Evolutionary conservation across 23 tunicate genomes (phyloP).

Genomic region (Ciona savignyi): DNA sequence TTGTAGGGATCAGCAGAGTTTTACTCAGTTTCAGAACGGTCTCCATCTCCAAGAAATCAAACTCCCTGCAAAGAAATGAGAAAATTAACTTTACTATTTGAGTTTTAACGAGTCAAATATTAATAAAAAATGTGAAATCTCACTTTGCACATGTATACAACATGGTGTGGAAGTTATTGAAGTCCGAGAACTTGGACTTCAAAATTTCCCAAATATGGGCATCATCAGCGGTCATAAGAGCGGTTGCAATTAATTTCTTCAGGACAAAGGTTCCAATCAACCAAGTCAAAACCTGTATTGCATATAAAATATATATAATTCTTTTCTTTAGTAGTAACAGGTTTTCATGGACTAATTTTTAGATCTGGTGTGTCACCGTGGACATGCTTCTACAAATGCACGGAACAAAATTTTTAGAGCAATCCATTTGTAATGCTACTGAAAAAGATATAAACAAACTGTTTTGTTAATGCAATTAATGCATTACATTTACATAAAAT

Average conservation of each 20-base stretch:
- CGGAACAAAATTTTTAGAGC: too few species aligned
- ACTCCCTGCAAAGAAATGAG: slow-evolving; percentile 50
- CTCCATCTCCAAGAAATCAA: slow-evolving; percentile 87
- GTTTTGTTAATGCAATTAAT: too few species aligned
- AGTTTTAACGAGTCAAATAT: too few species aligned
- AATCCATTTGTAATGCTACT: too few species aligned
- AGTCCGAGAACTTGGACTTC: slow-evolving; percentile 84
- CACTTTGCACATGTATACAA: slow-evolving; percentile 99
- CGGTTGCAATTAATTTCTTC: slow-evolving; percentile 67
- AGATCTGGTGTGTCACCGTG: too few species aligned
- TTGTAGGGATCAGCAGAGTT: slow-evolving; percentile 72
- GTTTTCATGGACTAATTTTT: too few species aligned
- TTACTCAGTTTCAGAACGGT: slow-evolving; percentile 68
- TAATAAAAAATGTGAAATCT: slow-evolving; percentile 41
- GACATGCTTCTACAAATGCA: too few species aligned
- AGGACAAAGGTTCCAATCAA: slow-evolving; percentile 61
- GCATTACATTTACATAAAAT: too few species aligned
- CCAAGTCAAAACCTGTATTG: slow-evolving; percentile 60
- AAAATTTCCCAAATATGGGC: slow-evolving; percentile 99
- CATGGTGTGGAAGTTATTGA: slow-evolving; percentile 98
- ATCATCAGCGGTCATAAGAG: slow-evolving; percentile 73
- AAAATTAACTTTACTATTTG: too few species aligned
- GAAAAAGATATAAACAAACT: too few species aligned
- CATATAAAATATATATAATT: too few species aligned
- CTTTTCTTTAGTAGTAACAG: too few species aligned